Percentiles rank a stretch among this genome's conserved stretches.
phyloP scores from a whole-genome alignment of 2,797 vertebrate species.

The Cossypha heuglini region DNA sequence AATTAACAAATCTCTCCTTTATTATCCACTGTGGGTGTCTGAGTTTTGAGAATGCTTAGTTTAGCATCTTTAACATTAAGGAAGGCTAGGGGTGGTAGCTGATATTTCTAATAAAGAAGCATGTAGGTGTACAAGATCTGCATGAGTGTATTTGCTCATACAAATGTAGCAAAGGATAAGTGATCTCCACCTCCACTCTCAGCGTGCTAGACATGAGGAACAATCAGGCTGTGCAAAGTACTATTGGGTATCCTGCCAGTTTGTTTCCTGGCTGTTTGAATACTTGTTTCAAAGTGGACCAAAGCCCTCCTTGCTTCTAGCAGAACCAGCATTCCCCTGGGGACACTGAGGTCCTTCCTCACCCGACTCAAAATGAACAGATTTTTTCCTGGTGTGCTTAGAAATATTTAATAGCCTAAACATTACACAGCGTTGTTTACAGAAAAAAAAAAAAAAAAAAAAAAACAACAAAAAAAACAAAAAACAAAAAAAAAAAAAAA shows the following conservation, averaged over 20 bases:
- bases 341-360: not conserved
- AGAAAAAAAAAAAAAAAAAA: not conserved
- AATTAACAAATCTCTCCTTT: not conserved
- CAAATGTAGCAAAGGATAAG: accelerated
- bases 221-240: not conserved
- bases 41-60: not conserved
- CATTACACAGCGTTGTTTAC: not conserved
- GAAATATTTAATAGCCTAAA: not conserved
- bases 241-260: not conserved
- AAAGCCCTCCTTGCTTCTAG: not conserved
- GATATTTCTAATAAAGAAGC: not conserved
- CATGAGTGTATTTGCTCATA: not conserved
- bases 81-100: not conserved
- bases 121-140: not conserved
- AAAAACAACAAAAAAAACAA: too few relatives aligned
- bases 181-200: not conserved
- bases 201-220: accelerated
- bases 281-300: not conserved
- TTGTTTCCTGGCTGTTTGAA: not conserved
- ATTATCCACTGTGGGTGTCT: not conserved
- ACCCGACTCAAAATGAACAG: not conserved
- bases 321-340: not conserved
- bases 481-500: not conserved
- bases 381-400: not conserved
- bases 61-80: not conserved